A percentile compares a stretch with the other conserved stretches of the same genome.
Conservation (phyloP, 2,888 invertebrate genomes). For the Troides helena region DNA sequence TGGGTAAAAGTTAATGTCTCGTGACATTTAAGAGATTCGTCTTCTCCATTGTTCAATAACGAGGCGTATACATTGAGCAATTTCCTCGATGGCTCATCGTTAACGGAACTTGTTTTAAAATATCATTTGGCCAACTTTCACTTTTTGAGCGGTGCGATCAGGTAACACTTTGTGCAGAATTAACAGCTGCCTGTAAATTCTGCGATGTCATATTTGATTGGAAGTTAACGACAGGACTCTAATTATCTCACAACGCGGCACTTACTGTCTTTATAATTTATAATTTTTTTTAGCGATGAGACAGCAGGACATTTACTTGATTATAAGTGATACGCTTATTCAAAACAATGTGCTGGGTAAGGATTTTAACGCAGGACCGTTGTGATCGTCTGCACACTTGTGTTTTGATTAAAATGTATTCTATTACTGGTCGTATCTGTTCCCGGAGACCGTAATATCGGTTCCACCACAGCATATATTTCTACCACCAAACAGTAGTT, state of each 20-base stretch:
- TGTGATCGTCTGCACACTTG: too few relatives aligned
- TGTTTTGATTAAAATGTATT: too few relatives aligned
- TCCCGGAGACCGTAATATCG: too few relatives aligned
- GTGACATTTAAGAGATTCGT: constrained; percentile 22
- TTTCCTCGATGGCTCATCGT: constrained; percentile 35
- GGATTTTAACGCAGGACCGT: too few relatives aligned
- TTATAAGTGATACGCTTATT: too few relatives aligned
- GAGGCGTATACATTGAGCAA: constrained; percentile 23
- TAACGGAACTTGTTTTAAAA: constrained; percentile 47
- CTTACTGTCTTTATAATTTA: background rate
- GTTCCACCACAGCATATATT: too few relatives aligned
- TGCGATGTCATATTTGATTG: constrained; percentile 12
- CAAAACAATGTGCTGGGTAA: too few relatives aligned
- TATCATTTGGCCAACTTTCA: constrained; percentile 42
- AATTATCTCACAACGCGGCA: constrained; percentile 13
- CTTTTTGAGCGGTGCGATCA: constrained; percentile 41
- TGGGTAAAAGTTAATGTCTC: background rate
- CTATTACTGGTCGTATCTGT: too few relatives aligned
- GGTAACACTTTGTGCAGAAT: constrained; percentile 21
- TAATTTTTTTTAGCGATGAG: too few relatives aligned
- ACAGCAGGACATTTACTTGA: too few relatives aligned
- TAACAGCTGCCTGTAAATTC: constrained; percentile 16
- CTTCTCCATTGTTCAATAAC: constrained; percentile 24
- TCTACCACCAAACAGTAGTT: too few relatives aligned
- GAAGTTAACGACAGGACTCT: constrained; percentile 17